These are phyloP conservation scores for Parapsyche elsis DNA, from an alignment of 1,140 invertebrate species.

Conservation along the genomic window DNA sequence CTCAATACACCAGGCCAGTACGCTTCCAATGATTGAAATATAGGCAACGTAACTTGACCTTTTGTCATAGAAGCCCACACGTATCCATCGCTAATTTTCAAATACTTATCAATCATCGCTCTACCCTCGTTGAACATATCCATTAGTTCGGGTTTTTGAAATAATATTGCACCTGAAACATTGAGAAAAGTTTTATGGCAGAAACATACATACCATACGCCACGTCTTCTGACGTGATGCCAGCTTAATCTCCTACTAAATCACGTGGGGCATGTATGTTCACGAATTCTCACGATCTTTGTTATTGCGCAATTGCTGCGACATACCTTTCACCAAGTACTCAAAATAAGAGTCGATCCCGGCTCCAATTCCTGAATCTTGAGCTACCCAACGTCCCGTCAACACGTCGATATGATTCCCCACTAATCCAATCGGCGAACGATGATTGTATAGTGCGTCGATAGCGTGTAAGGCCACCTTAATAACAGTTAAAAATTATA, in stretches of 20 bases:
- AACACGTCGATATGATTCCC: constrained; percentile 98
- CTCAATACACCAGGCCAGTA: constrained; percentile 98
- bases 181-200: background rate
- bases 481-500: constrained; percentile 14
- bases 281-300: background rate
- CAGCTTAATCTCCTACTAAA: background rate
- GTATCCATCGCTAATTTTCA: constrained; percentile 95
- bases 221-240: no score
- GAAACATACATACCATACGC: background rate
- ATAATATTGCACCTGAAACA: constrained; percentile 73
- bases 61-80: constrained; percentile 97
- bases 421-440: constrained; percentile 89
- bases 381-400: constrained; percentile 95
- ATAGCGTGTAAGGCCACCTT: constrained; percentile 92
- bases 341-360: constrained; percentile 99
- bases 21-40: constrained; percentile 98
- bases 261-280: background rate
- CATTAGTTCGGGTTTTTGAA: constrained; percentile 88
- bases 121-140: constrained; percentile 90
- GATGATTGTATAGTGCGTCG: constrained; percentile 85
- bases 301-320: no score
- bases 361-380: constrained; percentile 92
- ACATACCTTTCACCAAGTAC: constrained; percentile 94
- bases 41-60: constrained; percentile 93
- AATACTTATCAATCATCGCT: constrained; percentile 86